Base-by-base conservation (phyloP, 2,113 vertebrate genomes). In the Oncorhynchus tshawytscha region DNA sequence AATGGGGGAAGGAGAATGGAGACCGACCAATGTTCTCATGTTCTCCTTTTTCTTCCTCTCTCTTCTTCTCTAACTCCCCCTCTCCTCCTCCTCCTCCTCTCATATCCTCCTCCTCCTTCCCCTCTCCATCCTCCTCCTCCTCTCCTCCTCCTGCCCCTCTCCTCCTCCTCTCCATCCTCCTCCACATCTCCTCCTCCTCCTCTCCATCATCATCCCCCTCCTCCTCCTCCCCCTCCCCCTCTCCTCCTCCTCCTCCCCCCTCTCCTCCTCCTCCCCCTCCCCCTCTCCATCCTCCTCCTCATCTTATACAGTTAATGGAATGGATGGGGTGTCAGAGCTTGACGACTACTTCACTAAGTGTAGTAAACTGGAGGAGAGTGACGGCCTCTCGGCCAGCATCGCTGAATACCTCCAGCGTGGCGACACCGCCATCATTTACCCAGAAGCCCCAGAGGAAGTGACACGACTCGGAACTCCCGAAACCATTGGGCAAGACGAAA, bases 361-460 rank as follows among this genome's bases (percentile, higher is more conserved):
- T 82, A 18, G 51, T 18, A 97, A 97, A 89, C 92, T 95, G 87
- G 96, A 96, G 73, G 95, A 96, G 66, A 89, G 91, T 48, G 95
- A 96, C 5, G 91, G 95, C 85, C 95, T 96, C 5, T 91, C 93
- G 20, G 95, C 94, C 75, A 96, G 95, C 91, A 96, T 99, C 57
- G 96, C 95, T 0, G 96, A 97, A 87, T 99, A 96, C 92, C 95
- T 98, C 88, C 96, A 96, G 88, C 95, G 96, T 74, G 95, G 95
- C 4, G 95, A 98, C 93, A 98, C 96, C 0, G 96, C 96, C 90
- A 95, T 98, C 79, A 98, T 99, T 91, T 99, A 99, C 94, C 97
- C 97, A 78, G 97, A 99, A 94, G 97, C 96, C 88, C 97, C 97
- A 0, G 97, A 99, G 89, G 97, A 98, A 84, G 89, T 96, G 86